phyloP scores from a whole-genome alignment of 2,888 invertebrate genomes.

The Acanthosoma haemorrhoidale region DNA sequence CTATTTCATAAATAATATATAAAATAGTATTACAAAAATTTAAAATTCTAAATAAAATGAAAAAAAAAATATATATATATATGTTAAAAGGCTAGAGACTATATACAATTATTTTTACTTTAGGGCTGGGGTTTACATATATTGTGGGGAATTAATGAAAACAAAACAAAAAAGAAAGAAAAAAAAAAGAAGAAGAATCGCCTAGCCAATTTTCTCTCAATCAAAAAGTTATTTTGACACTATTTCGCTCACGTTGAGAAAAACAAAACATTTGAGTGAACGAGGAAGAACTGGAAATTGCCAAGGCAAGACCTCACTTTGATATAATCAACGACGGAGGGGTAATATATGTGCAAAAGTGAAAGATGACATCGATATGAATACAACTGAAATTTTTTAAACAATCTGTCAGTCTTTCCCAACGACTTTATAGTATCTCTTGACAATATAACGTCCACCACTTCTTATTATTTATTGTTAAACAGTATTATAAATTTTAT shows the following conservation, averaged over 20 bases:
- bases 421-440: conserved; percentile 1
- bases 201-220: conserved; percentile 22
- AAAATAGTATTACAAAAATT: conserved; percentile 29
- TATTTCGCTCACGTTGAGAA: not conserved
- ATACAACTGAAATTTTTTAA: conserved; percentile 7
- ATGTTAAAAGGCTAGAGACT: conserved; percentile 8
- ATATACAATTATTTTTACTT: conserved; percentile 12
- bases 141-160: not conserved
- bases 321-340: not conserved
- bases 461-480: not conserved
- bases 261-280: not conserved
- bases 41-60: conserved; percentile 7
- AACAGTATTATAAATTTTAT: not conserved
- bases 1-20: conserved; percentile 23
- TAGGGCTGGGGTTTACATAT: not conserved
- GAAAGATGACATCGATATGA: conserved; percentile 14
- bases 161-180: too few species aligned
- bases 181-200: conserved; percentile 17
- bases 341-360: not conserved
- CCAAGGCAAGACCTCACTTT: conserved; percentile 22
- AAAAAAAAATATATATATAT: conserved; percentile 2
- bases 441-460: not conserved
- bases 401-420: conserved; percentile 25
- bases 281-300: conserved; percentile 24
- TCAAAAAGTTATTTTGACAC: not conserved